Conservation (phyloP, 2,113 vertebrate genomes). For the Microcebus ravelobensis region DNA sequence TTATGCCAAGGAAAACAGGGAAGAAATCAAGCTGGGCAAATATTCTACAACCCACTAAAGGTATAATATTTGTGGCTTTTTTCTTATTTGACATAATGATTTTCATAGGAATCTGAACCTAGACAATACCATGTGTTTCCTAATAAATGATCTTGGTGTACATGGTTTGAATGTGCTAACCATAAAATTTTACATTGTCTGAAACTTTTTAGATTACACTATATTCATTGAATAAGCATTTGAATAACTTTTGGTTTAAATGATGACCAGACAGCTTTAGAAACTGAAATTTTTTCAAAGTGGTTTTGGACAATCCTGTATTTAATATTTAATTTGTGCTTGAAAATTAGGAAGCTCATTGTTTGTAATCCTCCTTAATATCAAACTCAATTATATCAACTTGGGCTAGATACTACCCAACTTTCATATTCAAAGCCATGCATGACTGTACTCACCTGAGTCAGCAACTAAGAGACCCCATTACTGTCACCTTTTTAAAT, state of each 20-base stretch:
- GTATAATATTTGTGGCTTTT: background rate
- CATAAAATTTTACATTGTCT: slow-evolving; percentile 25
- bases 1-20: background rate
- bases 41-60: background rate
- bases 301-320: background rate
- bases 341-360: background rate
- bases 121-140: background rate
- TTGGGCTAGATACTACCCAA: background rate
- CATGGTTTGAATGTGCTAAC: background rate
- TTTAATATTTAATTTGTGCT: slow-evolving; percentile 27
- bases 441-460: background rate
- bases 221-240: slow-evolving; percentile 33
- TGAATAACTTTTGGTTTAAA: background rate
- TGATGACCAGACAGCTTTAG: slow-evolving; percentile 24
- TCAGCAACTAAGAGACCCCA: background rate
- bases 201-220: background rate
- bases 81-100: background rate
- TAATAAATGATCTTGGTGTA: slow-evolving; percentile 37
- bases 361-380: background rate
- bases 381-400: background rate
- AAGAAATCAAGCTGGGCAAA: background rate
- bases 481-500: background rate
- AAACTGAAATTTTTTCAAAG: background rate
- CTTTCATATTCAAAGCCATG: background rate
- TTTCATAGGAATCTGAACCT: background rate